A percentile compares a stretch with the other conserved stretches of the same genome.
These are phyloP conservation scores for Heterodera carotae DNA, from an alignment of 1,140 invertebrate genomes.

Conservation along the genomic window DNA sequence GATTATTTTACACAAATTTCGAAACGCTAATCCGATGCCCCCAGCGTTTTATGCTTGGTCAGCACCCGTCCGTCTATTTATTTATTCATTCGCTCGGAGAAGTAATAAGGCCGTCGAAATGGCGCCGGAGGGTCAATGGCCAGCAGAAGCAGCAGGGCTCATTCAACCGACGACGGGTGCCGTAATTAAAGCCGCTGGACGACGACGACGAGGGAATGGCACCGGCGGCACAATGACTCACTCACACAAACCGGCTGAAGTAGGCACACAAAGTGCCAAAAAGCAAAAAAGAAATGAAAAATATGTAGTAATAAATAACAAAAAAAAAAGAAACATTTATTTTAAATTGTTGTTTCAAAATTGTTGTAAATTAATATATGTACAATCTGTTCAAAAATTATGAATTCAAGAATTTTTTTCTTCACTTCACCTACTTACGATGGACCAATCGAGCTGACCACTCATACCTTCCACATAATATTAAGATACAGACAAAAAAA, in stretches of 20 bases:
- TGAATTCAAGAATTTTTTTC: no score
- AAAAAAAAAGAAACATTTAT: no score
- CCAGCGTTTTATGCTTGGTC: not conserved
- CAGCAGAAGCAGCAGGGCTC: not conserved
- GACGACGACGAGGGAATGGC: not conserved
- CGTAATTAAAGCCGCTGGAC: not conserved
- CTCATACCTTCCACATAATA: no score
- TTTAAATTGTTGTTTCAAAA: no score
- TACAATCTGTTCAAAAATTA: no score
- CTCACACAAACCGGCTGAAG: not conserved
- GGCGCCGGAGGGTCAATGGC: not conserved
- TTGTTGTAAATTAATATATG: no score
- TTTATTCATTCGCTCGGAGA: not conserved
- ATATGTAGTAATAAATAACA: no score
- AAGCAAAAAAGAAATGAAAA: not conserved
- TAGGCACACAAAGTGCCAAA: not conserved
- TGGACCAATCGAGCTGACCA: no score
- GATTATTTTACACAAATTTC: not conserved
- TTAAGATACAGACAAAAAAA: no score
- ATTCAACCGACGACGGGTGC: not conserved
- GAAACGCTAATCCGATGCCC: not conserved
- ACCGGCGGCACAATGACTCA: conserved; percentile 2
- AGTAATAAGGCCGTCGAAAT: not conserved
- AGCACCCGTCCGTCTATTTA: not conserved
- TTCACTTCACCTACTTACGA: no score